Conservation (phyloP, 1,140 invertebrate genomes). For the Cheumatopsyche charites region DNA sequence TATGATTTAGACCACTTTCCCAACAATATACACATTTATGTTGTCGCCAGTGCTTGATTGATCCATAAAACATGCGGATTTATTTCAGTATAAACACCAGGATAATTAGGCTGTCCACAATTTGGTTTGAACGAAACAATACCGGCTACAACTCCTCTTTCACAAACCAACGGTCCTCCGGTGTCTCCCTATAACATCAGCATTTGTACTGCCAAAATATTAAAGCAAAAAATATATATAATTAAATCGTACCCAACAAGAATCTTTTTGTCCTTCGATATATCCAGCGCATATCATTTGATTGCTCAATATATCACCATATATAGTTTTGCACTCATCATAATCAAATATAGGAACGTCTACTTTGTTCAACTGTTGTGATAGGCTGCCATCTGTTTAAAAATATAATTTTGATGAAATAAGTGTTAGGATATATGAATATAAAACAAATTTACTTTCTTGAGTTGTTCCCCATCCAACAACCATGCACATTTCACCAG, state of each 20-base stretch:
- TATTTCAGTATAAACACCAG: slow-evolving; percentile 59
- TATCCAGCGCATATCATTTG: slow-evolving; percentile 49
- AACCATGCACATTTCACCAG: slow-evolving; percentile 17
- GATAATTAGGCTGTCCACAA: slow-evolving; percentile 57
- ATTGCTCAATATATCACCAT: neutral
- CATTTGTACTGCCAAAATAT: slow-evolving; percentile 18
- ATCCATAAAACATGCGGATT: slow-evolving; percentile 24
- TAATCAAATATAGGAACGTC: slow-evolving; percentile 31
- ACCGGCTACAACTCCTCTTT: slow-evolving; percentile 51
- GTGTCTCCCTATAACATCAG: slow-evolving; percentile 63
- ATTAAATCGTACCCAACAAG: slow-evolving; percentile 64
- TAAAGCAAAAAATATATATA: slow-evolving; percentile 1
- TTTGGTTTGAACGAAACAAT: slow-evolving; percentile 58
- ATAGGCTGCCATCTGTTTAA: neutral
- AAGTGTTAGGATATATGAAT: neutral
- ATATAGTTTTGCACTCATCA: slow-evolving; percentile 16
- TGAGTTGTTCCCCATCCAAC: slow-evolving; percentile 16
- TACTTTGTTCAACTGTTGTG: slow-evolving; percentile 28
- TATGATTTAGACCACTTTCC: no score
- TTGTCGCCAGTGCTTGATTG: neutral
- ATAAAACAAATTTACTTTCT: neutral
- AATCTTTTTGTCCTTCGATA: slow-evolving; percentile 64
- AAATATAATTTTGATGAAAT: slow-evolving; percentile 3
- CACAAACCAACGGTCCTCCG: slow-evolving; percentile 62
- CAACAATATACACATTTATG: no score